Conservation (phyloP, 2,888 invertebrate species). For the Brachyptera putata region DNA sequence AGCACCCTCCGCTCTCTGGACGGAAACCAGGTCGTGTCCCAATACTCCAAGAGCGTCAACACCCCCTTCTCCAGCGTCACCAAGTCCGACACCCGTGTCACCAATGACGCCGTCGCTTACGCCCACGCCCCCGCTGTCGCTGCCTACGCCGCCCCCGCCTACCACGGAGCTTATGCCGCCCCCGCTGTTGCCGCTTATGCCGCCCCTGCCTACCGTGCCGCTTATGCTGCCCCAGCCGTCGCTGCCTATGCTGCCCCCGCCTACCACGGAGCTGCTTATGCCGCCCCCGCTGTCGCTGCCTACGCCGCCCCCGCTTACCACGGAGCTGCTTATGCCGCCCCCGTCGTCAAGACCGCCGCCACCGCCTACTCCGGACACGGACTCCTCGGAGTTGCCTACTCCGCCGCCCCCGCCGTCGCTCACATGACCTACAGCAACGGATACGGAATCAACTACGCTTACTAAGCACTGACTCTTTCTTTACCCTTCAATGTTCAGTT, state of each 20-base stretch:
- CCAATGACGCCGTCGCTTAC: conserved; percentile 50
- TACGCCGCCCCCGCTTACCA: conserved; percentile 32
- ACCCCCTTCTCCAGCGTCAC: conserved; percentile 58
- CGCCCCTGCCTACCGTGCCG: conserved; percentile 15
- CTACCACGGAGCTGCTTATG: conserved; percentile 31
- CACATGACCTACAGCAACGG: conserved; percentile 57
- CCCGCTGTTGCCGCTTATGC: conserved; percentile 32
- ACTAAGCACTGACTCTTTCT: conserved; percentile 43
- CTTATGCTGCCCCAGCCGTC: conserved; percentile 19
- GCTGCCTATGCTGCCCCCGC: conserved; percentile 38
- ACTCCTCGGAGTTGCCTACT: conserved; percentile 57
- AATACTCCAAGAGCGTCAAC: conserved; percentile 56
- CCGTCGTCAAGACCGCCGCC: too few species aligned
- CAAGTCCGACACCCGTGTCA: conserved; percentile 55
- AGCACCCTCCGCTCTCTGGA: conserved; percentile 55
- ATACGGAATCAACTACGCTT: conserved; percentile 53
- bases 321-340: conserved; percentile 30
- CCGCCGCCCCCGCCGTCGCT: conserved; percentile 58
- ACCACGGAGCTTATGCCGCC: too few species aligned
- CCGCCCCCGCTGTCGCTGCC: conserved; percentile 37
- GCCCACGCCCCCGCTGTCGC: conserved; percentile 39
- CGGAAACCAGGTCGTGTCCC: conserved; percentile 52
- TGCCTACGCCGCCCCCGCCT: too few species aligned
- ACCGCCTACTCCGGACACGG: conserved; percentile 29
- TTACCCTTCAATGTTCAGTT: not conserved